These are phyloP conservation scores for Podarcis siculus DNA, from an alignment of 2,797 vertebrate genomes.

Conservation along the genomic window DNA sequence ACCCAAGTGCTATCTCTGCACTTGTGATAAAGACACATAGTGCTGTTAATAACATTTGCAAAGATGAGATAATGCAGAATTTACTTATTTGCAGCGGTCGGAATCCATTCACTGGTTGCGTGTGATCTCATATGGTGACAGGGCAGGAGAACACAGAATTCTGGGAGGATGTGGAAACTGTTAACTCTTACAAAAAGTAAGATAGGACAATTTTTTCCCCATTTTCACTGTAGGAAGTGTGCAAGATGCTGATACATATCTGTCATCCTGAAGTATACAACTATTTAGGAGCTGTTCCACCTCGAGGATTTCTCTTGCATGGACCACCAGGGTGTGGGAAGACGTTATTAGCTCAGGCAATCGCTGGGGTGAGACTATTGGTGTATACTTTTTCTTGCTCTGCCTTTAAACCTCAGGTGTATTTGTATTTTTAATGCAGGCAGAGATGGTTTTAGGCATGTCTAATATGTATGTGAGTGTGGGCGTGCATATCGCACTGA, in stretches of 20 bases:
- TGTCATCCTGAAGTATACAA: constrained; percentile 93
- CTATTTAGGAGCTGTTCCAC: constrained; percentile 90
- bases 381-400: neutral
- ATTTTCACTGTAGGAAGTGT: constrained; percentile 85
- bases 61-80: constrained; percentile 11
- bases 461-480: too few species aligned
- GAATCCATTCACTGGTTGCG: too few species aligned
- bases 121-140: too few species aligned
- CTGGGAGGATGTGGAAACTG: too few species aligned
- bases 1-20: too few species aligned
- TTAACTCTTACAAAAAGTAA: neutral
- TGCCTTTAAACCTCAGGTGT: neutral
- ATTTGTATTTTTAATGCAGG: neutral
- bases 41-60: constrained; percentile 5
- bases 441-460: too few species aligned
- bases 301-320: constrained; percentile 92
- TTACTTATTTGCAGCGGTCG: neutral
- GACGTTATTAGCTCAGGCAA: constrained; percentile 92
- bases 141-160: too few species aligned
- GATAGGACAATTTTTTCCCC: neutral
- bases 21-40: neutral
- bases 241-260: constrained; percentile 93
- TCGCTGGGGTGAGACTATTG: constrained; percentile 88
- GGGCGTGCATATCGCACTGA: too few species aligned
- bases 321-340: constrained; percentile 97